Base-by-base conservation (phyloP, 2,113 vertebrate species). In the Melanotaenia duboulayi region DNA sequence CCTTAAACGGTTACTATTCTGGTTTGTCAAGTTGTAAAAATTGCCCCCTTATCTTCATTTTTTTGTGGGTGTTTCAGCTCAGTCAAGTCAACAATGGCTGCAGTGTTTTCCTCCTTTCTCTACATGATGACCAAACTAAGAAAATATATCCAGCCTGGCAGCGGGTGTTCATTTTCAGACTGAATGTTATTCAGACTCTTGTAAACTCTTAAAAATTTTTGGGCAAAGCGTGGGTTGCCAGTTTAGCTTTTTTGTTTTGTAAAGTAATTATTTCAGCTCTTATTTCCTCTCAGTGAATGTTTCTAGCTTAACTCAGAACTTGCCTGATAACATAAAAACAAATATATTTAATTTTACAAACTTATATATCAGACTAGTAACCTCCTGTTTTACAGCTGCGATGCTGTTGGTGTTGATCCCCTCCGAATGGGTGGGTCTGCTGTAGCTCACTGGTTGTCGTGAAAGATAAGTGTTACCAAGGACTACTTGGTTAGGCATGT, bases 381-480 rank as follows among this genome's bases (percentile, higher is more conserved):
- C 14, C 11, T 24, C 25, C 35, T 0, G 1, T 56, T 37, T 46
- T 58, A 25, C 25, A 65, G 22, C 49, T 42, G 55, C 24, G 17
- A 19, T 1, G 13, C 13, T 76, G 11, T 55, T 49, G 66, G 75
- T 72, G 81, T 44, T 10, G 2, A 17, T 54, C 11, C 7, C 19
- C 16, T 54, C 11, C 35, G 32, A 59, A 16, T 37, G 76, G 83
- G 77, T 19, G 72, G 17, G 42, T 65, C 81, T 81, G 85, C 46
- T 79, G 23, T 20, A 35, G 52, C 24, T 83, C 82, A 74, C 63
- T 78, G 65, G 32, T 75, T 85, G 81, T 72, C 73, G 71, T 70
- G 68, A 84, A 72, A 81, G 66, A 81, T 71, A 81, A 75, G 44
- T 42, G 78, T 86, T 73, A 49, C 75, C 78, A 80, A 46, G 52